Evolutionary conservation across 2,888 invertebrate species (phyloP), one percentile per base, ranked within the genome.

Genomic region (Pilophorus perplexus): DNA sequence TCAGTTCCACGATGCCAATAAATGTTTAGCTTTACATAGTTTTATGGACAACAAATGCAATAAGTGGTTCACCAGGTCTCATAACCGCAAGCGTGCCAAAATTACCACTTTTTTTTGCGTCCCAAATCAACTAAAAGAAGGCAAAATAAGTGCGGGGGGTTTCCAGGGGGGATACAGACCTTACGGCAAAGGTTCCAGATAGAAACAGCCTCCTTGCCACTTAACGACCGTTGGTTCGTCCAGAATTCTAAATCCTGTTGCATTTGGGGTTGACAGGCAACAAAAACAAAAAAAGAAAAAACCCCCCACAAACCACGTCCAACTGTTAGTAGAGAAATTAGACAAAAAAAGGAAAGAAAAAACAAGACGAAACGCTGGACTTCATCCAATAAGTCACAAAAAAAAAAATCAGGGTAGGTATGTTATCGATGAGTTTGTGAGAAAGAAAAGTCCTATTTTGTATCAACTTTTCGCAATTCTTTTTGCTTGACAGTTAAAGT

Each of bases 131-230:
- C 20, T 14, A 52, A 52, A 14, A 52, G 16, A 27, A 52, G 10
- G n/a, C 14, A 44, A 42, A 46, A 44, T 46, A 20, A 37, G 62
- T 48, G 48, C 62, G 28, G 8, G 16, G 46, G 55, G 50, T 22
- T 23, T 64, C 40, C 27, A 25, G 38, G 55, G 44, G 66, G 38
- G 59, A 67, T 73, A 80, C 84, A 83, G 85, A 91, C 90, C 90
- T 91, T 90, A 84, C 90, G 86, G 85, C 90, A 90, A 84, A 90
- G 88, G 81, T 90, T 89, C 90, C 90, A 91, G 80, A 91, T 87
- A 81, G 90, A 89, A 84, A 91, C 88, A 83, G 91, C 91, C 86
- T 91, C 90, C 86, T 89, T 88, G 83, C 90, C 89, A 82, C 89
- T 90, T 82, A 91, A 86, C 83, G 90, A 88, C 68, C 71, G 69